These are phyloP conservation scores for Talpa occidentalis DNA, from an alignment of 2,113 vertebrate genomes.

Conservation along the genomic window DNA sequence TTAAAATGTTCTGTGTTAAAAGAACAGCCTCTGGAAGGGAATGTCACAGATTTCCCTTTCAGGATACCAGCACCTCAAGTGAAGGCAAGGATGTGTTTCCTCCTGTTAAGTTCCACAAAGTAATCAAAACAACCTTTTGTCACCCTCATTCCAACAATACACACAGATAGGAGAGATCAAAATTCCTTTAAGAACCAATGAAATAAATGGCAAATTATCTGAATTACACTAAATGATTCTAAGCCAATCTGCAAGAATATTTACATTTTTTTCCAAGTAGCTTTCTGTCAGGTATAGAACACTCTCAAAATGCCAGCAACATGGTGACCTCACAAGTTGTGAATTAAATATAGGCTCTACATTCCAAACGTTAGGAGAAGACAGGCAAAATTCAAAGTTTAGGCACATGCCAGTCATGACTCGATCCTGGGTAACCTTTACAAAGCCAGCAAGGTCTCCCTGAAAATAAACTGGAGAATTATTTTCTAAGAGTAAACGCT, in stretches of 20 bases:
- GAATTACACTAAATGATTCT: not conserved
- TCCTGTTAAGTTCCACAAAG: slow-evolving; percentile 29
- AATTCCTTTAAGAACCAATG: slow-evolving; percentile 53
- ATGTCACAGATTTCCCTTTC: not conserved
- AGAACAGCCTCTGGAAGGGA: not conserved
- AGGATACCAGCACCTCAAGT: not conserved
- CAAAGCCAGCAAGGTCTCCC: not conserved
- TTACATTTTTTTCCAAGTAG: slow-evolving; percentile 27
- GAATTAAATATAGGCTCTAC: slow-evolving; percentile 27
- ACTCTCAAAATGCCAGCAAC: not conserved
- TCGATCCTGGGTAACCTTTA: slow-evolving; percentile 14
- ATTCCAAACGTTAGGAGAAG: slow-evolving; percentile 5
- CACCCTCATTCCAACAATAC: slow-evolving; percentile 11
- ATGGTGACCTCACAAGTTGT: not conserved
- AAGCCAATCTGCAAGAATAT: not conserved
- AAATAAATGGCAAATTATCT: slow-evolving; percentile 47
- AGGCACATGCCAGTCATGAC: not conserved
- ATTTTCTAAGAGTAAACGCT: slow-evolving; percentile 34
- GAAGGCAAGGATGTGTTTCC: slow-evolving; percentile 32
- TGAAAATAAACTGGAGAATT: slow-evolving; percentile 34
- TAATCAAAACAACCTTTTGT: slow-evolving; percentile 52
- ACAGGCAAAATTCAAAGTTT: slow-evolving; percentile 42
- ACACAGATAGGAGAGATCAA: slow-evolving; percentile 40
- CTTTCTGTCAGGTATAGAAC: not conserved
- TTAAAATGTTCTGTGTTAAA: slow-evolving; percentile 26